Conservation (phyloP, 2,888 invertebrate species). For the Nemurella pictetii region DNA sequence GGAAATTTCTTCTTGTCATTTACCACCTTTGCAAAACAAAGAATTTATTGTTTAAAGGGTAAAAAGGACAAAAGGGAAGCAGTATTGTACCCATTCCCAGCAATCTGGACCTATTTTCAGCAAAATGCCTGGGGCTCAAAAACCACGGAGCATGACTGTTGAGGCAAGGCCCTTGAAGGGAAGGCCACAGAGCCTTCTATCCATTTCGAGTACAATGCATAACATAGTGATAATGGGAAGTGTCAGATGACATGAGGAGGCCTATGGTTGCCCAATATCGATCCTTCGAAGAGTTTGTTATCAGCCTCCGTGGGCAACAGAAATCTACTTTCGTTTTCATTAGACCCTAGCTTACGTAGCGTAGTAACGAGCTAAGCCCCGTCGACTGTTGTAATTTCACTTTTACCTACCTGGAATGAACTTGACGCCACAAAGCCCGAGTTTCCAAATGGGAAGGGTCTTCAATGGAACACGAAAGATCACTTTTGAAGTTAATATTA, state of each 20-base stretch:
- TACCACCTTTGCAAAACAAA: background rate
- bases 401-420: constrained; percentile 5
- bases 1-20: background rate
- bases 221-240: background rate
- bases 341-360: background rate
- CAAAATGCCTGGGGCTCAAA: constrained; percentile 8
- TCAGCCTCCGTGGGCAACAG: background rate
- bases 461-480: background rate
- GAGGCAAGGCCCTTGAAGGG: background rate
- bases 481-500: background rate
- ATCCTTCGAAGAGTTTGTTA: background rate
- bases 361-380: background rate
- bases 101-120: constrained; percentile 5
- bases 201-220: background rate
- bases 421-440: background rate
- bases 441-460: background rate
- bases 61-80: background rate
- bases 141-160: background rate
- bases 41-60: background rate
- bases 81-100: background rate
- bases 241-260: background rate
- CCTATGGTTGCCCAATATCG: background rate
- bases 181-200: background rate
- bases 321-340: background rate
- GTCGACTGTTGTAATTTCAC: background rate